Base-by-base conservation (phyloP, 2,888 invertebrate species). In the Danaus chrysippus region DNA sequence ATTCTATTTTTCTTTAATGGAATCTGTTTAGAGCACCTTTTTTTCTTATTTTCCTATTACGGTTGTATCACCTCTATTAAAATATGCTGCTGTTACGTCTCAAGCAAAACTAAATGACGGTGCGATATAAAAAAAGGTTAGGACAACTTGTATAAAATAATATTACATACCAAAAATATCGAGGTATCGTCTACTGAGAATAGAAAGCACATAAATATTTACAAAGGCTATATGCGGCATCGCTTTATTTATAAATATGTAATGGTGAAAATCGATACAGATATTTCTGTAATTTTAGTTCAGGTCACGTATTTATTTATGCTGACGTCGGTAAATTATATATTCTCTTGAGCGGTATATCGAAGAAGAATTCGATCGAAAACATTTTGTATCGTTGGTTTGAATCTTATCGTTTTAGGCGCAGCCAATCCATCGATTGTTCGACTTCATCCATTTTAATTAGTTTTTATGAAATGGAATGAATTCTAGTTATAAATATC, bases 1-100 rank as follows among this genome's bases (percentile, higher is more conserved):
- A 77, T 80, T 85, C 80, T 84, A 86, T 85, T 87, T 88, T 89
- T 84, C 87, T 79, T 80, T 86, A 86, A 87, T 86, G 81, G 78
- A 79, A 87, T 86, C 85, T 82, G 81, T 84, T 86, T 81, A 75
- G 77, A 77, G 78, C 75, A 72, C 70, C 73, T 74, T 79, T 82
- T n/a, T 78, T 80, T 77, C 68, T 70, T 72, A 73, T 75, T 70
- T 67, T 67, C 62, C 58, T 59, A 56, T 73, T 72, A 73, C 71
- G 71, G 71, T 72, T 71, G 76, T 79, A 78, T 78, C 79, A 76
- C 75, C 78, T 76, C 78, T 71, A 81, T 84, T 81, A 78, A 82
- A 82, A 82, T 78, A 78, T 5, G 23, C 23, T 34, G 23, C 42
- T 56, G 23, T 34, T 34, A 34, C 23, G 8, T 23, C 23, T 56